Evolutionary conservation across 1,140 invertebrate genomes (phyloP), one percentile per base, ranked within the genome.

Genomic region (Euwallacea similis): DNA sequence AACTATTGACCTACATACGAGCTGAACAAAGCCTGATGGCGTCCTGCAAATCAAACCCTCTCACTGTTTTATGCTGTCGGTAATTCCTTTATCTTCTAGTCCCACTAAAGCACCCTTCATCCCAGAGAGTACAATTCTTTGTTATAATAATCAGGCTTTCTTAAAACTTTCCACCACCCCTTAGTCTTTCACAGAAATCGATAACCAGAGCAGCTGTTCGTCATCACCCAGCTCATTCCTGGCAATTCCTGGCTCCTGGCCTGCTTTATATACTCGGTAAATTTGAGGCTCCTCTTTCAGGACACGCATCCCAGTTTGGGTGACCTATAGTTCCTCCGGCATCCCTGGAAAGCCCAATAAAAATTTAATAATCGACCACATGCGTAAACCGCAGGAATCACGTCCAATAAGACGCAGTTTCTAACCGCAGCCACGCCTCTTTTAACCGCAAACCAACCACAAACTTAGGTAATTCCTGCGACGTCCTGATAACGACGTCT

Each of bases 371-470:
- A 81, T 79, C 79, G 75, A 79, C 79, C 80, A 82, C 81, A 82
- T 81, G 79, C 81, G 81, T 80, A 76, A 82, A 82, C 81, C 82
- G 76, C 81, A 83, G 81, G 76, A 75, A 71, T 77, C 67, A 71
- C 76, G 75, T 72, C 82, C 81, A 82, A 82, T 82, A 73, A 71
- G 75, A 74, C 59, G 72, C 68, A 69, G 77, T 75, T 69, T 76
- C 74, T 71, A 79, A 82, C 82, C 81, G 77, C 80, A 80, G 78
- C 79, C 76, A 73, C 81, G 80, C 81, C 82, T 75, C 73, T 78
- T 78, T 78, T 82, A 82, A 83, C 82, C 82, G 76, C 82, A 83
- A 83, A 83, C 82, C 82, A 83, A 83, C 82, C 82, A 81, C 82
- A 82, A 81, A 77, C 79, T 77, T 80, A 82, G 79, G 76, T 80